Conservation (phyloP, 2,113 vertebrate genomes). For the Sinocyclocheilus anshuiensis region DNA sequence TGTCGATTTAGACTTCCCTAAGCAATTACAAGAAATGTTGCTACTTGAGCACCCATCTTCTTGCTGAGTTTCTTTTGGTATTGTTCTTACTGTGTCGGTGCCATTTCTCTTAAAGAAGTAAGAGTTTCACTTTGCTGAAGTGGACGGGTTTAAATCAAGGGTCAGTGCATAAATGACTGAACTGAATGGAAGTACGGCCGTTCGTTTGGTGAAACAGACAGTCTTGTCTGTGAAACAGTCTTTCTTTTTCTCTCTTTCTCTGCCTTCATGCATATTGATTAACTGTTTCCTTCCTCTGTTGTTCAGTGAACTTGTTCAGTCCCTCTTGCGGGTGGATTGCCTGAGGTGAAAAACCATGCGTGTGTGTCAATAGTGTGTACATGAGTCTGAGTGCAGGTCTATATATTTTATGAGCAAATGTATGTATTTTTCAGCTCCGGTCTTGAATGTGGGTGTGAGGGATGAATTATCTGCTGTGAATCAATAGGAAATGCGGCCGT, state of each 20-base stretch:
- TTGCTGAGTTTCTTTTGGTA: conserved; percentile 11
- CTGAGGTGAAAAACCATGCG: conserved; percentile 23
- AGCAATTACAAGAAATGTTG: conserved; percentile 5
- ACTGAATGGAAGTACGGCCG: conserved; percentile 28
- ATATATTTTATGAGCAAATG: conserved; percentile 25
- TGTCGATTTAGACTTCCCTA: conserved; percentile 4
- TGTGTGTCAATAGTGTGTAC: background rate
- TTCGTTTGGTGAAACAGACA: conserved; percentile 23
- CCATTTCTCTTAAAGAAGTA: conserved; percentile 9
- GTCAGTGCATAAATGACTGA: conserved; percentile 32
- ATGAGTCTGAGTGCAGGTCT: background rate
- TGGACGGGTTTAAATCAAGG: conserved; percentile 47
- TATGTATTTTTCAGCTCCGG: background rate
- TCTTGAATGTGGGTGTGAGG: conserved; percentile 15
- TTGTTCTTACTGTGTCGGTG: background rate
- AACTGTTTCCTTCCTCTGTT: conserved; percentile 22
- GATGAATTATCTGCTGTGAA: conserved; percentile 17
- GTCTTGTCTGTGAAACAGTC: background rate
- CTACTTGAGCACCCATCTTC: background rate
- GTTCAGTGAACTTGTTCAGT: conserved; percentile 21
- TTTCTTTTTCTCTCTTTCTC: background rate
- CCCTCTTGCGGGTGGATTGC: conserved; percentile 27
- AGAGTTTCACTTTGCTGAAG: conserved; percentile 20
- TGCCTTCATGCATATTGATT: conserved; percentile 46
- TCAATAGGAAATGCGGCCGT: conserved; percentile 1